These are phyloP conservation scores for Himalopsyche anomala DNA, from an alignment of 2,888 invertebrate genomes.

Conservation along the genomic window DNA sequence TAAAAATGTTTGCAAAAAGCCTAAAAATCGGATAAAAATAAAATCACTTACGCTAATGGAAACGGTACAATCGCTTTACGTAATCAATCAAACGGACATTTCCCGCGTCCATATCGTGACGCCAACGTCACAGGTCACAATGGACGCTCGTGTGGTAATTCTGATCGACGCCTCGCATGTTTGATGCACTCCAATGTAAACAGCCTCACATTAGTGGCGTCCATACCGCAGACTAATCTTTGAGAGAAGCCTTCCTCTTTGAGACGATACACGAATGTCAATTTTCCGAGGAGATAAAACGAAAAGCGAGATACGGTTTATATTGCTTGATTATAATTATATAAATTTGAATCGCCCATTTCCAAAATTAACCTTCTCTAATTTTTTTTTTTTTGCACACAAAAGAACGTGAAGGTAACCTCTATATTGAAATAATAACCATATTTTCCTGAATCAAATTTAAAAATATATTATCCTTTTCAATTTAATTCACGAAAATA, in stretches of 20 bases:
- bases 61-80: conserved; percentile 57
- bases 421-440: too few relatives aligned
- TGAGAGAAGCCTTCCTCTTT: not conserved
- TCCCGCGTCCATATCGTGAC: conserved; percentile 44
- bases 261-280: not conserved
- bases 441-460: too few relatives aligned
- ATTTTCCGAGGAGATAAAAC: not conserved
- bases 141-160: not conserved
- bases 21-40: conserved; percentile 49
- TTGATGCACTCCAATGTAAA: conserved; percentile 26
- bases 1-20: not conserved
- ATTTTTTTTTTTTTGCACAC: too few relatives aligned
- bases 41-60: conserved; percentile 63
- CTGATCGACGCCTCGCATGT: conserved; percentile 49
- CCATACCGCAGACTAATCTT: not conserved
- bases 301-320: not conserved
- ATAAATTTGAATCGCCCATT: too few relatives aligned
- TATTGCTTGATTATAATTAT: too few relatives aligned
- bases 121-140: conserved; percentile 14
- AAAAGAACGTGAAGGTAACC: too few relatives aligned
- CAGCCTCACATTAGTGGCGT: not conserved
- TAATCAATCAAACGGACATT: conserved; percentile 59
- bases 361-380: too few relatives aligned
- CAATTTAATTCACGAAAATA: too few relatives aligned
- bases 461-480: too few relatives aligned